phyloP scores from a whole-genome alignment of 2,888 invertebrate genomes.

The Endotricha flammealis region DNA sequence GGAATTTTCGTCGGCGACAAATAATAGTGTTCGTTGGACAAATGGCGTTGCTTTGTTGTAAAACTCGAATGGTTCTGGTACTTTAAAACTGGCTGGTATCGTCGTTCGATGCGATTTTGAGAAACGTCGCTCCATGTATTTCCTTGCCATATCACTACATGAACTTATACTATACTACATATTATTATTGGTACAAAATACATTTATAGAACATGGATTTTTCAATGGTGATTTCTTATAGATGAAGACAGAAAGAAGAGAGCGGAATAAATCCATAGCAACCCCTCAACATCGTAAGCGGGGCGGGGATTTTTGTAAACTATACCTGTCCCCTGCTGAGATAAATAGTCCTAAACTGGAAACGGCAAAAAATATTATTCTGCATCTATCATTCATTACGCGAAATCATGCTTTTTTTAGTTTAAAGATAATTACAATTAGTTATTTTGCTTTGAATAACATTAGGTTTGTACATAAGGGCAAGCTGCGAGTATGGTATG shows the following conservation, averaged over 20 bases:
- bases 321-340: slow-evolving; percentile 41
- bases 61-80: slow-evolving; percentile 68
- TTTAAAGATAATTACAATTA: too few species aligned
- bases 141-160: slow-evolving; percentile 69
- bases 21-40: slow-evolving; percentile 67
- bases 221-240: slow-evolving; percentile 31
- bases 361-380: too few species aligned
- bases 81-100: slow-evolving; percentile 67
- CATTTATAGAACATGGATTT: neutral
- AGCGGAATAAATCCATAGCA: slow-evolving; percentile 52
- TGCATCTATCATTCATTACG: too few species aligned
- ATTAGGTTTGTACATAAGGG: too few species aligned
- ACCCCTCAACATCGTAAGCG: slow-evolving; percentile 48
- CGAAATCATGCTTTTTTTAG: too few species aligned
- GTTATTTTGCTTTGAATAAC: too few species aligned
- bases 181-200: neutral
- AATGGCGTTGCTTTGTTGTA: slow-evolving; percentile 75
- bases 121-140: slow-evolving; percentile 75
- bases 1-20: slow-evolving; percentile 67
- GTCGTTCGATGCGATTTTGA: slow-evolving; percentile 68
- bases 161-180: slow-evolving; percentile 10
- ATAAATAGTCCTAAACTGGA: slow-evolving; percentile 27
- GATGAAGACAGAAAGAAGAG: slow-evolving; percentile 42
- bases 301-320: slow-evolving; percentile 45
- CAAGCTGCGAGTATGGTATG: too few species aligned